Evolutionary conservation across 2,113 vertebrate species (phyloP).

Genomic region (Osmerus eperlanus): DNA sequence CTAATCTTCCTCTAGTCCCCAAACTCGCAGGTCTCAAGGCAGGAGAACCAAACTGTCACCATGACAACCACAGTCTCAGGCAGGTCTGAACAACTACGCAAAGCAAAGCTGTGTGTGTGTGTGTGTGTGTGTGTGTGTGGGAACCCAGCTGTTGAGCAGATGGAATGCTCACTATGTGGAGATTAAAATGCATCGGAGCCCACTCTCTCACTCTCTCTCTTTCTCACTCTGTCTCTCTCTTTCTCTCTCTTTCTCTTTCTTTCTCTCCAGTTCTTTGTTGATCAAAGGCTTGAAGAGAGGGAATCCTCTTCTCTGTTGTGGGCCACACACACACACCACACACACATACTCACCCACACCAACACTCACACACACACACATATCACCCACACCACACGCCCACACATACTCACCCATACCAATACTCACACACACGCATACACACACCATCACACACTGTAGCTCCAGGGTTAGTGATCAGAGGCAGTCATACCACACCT

Average conservation of each 20-base stretch:
- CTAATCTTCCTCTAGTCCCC: background rate
- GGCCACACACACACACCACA: background rate
- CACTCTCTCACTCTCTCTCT: slow-evolving; percentile 1
- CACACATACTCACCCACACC: background rate
- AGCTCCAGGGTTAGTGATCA: too few relatives aligned
- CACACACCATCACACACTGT: background rate
- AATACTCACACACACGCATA: too few relatives aligned
- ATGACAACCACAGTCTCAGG: slow-evolving; percentile 4
- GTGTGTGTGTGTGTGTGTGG: slow-evolving; percentile 1
- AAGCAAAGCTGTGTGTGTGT: background rate
- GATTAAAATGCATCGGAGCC: slow-evolving; percentile 46
- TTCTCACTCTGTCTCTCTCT: background rate
- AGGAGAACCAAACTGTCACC: background rate
- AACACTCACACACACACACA: too few relatives aligned
- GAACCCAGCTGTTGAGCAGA: slow-evolving; percentile 74
- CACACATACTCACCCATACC: background rate
- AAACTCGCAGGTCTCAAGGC: too few relatives aligned
- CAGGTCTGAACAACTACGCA: background rate
- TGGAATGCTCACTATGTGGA: slow-evolving; percentile 67
- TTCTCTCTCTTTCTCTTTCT: slow-evolving; percentile 17
- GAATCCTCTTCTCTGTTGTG: background rate
- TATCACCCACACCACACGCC: background rate
- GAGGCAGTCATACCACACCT: too few relatives aligned
- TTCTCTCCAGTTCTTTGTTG: background rate
- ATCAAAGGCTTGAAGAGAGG: background rate